Base-by-base conservation (phyloP, 2,113 vertebrate genomes). In the Balaeniceps rex region DNA sequence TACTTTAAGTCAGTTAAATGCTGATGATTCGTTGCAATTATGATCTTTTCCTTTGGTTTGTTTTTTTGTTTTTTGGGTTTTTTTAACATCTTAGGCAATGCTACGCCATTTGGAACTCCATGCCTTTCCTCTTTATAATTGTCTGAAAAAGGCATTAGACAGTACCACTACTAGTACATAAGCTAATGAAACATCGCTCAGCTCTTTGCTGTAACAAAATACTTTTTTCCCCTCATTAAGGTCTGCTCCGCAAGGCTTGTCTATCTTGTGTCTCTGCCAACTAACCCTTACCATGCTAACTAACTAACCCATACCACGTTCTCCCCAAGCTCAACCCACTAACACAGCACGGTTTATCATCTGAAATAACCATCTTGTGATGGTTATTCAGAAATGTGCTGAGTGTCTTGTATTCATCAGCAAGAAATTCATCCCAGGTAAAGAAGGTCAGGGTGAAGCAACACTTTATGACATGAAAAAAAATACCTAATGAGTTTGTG, bases 131-230 rank as follows among this genome's bases (percentile, higher is more conserved):
- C 44, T 88, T 82, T 69, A 36, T 36, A 64, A 90, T 49, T 49
- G 34, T 49, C 88, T 92, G 80, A 66, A 94, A 94, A 96, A 94
- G 55, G 64, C 81, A 95, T 78, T 54, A 91, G 81, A 22, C 65
- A 60, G 69, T 70, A 51, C 55, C 60, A 68, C 57, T 23, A 31
- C 34, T 12, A 75, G 64, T 22, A 75, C 21, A 4, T 10, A n/a
- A 83, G 25, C 54, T 84, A 69, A 88, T 38, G 65, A 93, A 88
- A 87, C 69, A 70, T 68, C 10, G 2, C 68, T 83, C 42, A 55
- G 64, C 33, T 83, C 60, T 55, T 33, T 34, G 26, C 72, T 13
- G 5, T n/a, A 74, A 88, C 55, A 28, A 88, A 93, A 87, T 61
- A 54, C 25, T 49, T 96, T 52, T 72, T 66, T 17, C 8, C 19